Conservation (phyloP, 2,113 vertebrate species). For the Solea solea region DNA sequence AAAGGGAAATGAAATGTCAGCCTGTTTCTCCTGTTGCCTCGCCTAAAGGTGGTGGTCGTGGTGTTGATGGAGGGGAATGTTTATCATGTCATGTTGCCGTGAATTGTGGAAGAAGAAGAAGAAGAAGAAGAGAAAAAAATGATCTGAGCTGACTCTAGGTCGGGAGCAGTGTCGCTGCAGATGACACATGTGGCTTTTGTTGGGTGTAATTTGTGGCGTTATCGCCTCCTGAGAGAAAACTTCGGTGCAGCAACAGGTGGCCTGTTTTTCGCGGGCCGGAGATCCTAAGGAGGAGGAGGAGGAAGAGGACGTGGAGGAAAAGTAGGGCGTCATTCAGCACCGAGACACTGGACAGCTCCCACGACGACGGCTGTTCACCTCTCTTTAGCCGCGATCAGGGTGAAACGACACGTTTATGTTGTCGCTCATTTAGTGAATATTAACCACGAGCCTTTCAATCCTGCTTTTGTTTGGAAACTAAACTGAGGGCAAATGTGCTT, state of each 20-base stretch:
- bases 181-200: not conserved
- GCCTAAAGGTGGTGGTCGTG: conserved; percentile 38
- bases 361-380: conserved; percentile 44
- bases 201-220: not conserved
- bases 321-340: conserved; percentile 84
- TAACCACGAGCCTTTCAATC: conserved; percentile 15
- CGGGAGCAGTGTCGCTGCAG: conserved; percentile 1
- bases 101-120: conserved; percentile 33
- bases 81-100: conserved; percentile 66
- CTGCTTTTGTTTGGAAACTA: conserved; percentile 19
- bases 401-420: conserved; percentile 11
- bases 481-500: conserved; percentile 6
- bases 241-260: conserved; percentile 85
- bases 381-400: conserved; percentile 15
- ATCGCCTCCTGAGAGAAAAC: conserved; percentile 71
- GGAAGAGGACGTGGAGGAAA: conserved; percentile 31
- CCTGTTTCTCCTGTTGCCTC: conserved; percentile 61
- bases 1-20: conserved; percentile 33
- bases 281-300: conserved; percentile 62
- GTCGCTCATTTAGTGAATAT: conserved; percentile 13
- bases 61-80: conserved; percentile 31
- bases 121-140: not conserved
- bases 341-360: conserved; percentile 80
- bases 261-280: conserved; percentile 67
- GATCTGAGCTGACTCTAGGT: conserved; percentile 19